Conservation (phyloP, 2,888 invertebrate genomes). For the Cheilosia variabilis region DNA sequence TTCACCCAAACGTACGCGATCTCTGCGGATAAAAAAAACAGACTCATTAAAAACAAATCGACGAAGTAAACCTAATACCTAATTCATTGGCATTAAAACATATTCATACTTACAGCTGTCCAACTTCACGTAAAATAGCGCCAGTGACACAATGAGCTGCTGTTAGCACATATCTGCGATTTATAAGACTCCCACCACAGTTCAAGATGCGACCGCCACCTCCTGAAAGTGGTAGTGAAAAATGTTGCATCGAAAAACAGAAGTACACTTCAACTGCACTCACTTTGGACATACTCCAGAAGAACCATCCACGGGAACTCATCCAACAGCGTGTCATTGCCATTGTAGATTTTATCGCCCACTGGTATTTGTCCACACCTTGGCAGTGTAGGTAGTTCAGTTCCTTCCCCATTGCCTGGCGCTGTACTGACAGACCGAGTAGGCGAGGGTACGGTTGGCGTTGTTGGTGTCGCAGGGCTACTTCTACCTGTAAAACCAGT, state of each 20-base stretch:
- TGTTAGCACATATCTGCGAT: slow-evolving; percentile 86
- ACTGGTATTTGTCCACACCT: slow-evolving; percentile 80
- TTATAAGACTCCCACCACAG: slow-evolving; percentile 90
- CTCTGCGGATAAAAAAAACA: slow-evolving; percentile 60
- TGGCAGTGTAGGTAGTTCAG: slow-evolving; percentile 79
- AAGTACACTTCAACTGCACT: slow-evolving; percentile 76
- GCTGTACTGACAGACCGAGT: slow-evolving; percentile 1
- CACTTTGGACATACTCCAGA: slow-evolving; percentile 88
- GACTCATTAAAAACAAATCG: no score
- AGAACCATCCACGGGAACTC: slow-evolving; percentile 88
- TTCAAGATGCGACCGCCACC: slow-evolving; percentile 79
- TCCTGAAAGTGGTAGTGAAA: slow-evolving; percentile 68
- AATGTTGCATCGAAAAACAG: background rate
- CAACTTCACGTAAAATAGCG: slow-evolving; percentile 84
- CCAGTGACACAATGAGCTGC: slow-evolving; percentile 87
- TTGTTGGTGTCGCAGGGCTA: slow-evolving; percentile 13
- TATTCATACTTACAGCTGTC: slow-evolving; percentile 84
- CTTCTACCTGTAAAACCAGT: slow-evolving; percentile 64
- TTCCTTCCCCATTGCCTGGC: slow-evolving; percentile 76
- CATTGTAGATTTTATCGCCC: slow-evolving; percentile 86
- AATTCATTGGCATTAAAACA: background rate
- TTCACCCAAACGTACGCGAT: slow-evolving; percentile 81
- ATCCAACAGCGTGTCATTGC: slow-evolving; percentile 86
- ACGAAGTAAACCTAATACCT: background rate
- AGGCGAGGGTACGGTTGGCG: slow-evolving; percentile 24